phyloP scores from a whole-genome alignment of 2,113 vertebrate species.

The Halcyon senegalensis region DNA sequence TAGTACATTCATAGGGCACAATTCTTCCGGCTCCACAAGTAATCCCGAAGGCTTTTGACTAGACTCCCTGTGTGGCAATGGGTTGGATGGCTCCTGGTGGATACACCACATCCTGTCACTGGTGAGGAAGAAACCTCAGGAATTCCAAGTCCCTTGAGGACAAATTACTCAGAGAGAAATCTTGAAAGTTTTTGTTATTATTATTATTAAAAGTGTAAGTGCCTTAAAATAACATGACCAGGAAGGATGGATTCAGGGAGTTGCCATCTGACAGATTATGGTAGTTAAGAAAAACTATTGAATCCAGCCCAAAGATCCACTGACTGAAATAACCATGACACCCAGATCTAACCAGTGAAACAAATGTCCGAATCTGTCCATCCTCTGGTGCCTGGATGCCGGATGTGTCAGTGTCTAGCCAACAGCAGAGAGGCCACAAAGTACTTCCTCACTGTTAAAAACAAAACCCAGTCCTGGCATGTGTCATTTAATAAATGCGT shows the following conservation, averaged over 20 bases:
- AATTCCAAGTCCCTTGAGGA: not conserved
- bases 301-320: constrained; percentile 3
- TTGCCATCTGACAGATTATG: constrained; percentile 19
- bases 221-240: constrained; percentile 34
- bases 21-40: not conserved
- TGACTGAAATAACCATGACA: constrained; percentile 38
- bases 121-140: constrained; percentile 21
- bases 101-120: constrained; percentile 29
- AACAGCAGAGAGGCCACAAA: constrained; percentile 19
- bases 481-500: constrained; percentile 31
- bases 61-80: not conserved
- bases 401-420: constrained; percentile 52
- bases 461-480: not conserved
- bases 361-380: not conserved
- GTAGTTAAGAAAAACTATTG: constrained; percentile 23
- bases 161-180: constrained; percentile 49
- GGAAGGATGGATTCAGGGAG: constrained; percentile 33
- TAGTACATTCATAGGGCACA: not conserved
- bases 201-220: not conserved
- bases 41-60: not conserved
- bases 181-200: not conserved
- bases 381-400: constrained; percentile 23
- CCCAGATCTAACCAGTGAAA: not conserved
- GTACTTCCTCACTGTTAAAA: not conserved
- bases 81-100: not conserved